These are phyloP conservation scores for Scaptomyza graminum DNA, from an alignment of 1,140 invertebrate species.

Conservation along the genomic window DNA sequence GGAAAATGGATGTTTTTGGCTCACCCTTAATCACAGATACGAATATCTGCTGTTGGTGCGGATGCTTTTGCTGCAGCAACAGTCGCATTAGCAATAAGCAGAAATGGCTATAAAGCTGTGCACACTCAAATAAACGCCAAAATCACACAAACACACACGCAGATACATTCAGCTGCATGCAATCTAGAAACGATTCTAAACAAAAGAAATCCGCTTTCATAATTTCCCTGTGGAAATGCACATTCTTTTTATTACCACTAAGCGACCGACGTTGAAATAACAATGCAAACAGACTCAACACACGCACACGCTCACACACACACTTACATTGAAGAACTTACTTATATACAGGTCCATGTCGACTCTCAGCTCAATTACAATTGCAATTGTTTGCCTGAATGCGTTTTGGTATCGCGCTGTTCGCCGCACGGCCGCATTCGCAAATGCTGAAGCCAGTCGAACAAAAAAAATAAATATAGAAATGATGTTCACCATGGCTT, in stretches of 20 bases:
- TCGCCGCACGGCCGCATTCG: constrained; percentile 48
- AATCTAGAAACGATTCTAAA: constrained; percentile 82
- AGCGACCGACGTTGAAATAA: constrained; percentile 78
- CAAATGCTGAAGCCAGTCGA: constrained; percentile 69
- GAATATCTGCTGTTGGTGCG: constrained; percentile 18
- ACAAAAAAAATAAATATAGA: constrained; percentile 23
- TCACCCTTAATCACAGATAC: constrained; percentile 40
- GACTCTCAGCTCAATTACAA: constrained; percentile 81
- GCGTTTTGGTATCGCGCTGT: constrained; percentile 74
- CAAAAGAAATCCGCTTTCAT: constrained; percentile 82
- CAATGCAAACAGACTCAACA: constrained; percentile 70
- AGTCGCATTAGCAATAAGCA: constrained; percentile 77
- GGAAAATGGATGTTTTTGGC: constrained; percentile 13
- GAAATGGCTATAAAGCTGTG: constrained; percentile 54
- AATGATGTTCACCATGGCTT: constrained; percentile 69
- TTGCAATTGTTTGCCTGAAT: constrained; percentile 82
- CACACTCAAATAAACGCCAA: constrained; percentile 9
- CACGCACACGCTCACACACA: constrained; percentile 31
- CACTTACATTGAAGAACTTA: constrained; percentile 40
- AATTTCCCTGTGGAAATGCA: constrained; percentile 78
- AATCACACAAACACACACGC: constrained; percentile 28
- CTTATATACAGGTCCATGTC: constrained; percentile 46
- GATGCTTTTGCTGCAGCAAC: constrained; percentile 44
- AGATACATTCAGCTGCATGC: constrained; percentile 54
- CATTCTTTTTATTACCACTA: constrained; percentile 82